A percentile compares a stretch with the other conserved stretches of the same genome.
Conservation (phyloP, 2,888 invertebrate genomes). For the Osmoderma eremita region DNA sequence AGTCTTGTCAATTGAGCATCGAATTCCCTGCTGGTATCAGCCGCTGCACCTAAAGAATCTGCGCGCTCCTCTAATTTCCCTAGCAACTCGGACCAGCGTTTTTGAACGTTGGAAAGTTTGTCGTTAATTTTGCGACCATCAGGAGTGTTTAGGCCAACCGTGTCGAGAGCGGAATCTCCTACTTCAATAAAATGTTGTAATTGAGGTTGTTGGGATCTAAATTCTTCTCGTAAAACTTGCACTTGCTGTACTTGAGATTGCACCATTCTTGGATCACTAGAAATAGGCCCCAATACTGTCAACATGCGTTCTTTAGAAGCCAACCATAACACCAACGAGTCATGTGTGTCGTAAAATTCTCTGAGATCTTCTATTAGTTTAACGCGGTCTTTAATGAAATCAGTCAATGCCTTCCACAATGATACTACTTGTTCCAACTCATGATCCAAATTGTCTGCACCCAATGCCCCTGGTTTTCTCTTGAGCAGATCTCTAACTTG, state of each 20-base stretch:
- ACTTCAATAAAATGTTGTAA: conserved; percentile 85
- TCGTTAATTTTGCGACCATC: conserved; percentile 71
- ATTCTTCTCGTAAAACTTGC: conserved; percentile 94
- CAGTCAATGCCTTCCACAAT: conserved; percentile 87
- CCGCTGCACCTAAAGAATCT: conserved; percentile 87
- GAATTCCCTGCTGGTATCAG: conserved; percentile 92
- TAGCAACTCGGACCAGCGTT: conserved; percentile 82
- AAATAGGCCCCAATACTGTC: conserved; percentile 93
- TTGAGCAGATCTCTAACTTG: conserved; percentile 89
- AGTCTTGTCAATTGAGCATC: conserved; percentile 87
- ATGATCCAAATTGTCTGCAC: conserved; percentile 83
- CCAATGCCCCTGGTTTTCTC: conserved; percentile 85
- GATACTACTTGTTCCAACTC: conserved; percentile 85
- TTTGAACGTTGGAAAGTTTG: conserved; percentile 77
- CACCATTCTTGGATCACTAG: conserved; percentile 94
- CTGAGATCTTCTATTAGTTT: conserved; percentile 84
- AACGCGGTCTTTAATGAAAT: conserved; percentile 75
- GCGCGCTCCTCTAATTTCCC: conserved; percentile 88
- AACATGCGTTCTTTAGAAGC: conserved; percentile 95
- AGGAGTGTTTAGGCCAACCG: conserved; percentile 66
- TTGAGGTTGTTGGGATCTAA: conserved; percentile 91
- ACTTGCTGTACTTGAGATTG: conserved; percentile 96
- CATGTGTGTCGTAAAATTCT: conserved; percentile 91
- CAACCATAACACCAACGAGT: conserved; percentile 86
- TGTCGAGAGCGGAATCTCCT: conserved; percentile 77